A percentile compares a stretch with the other conserved stretches of the same genome.
Conservation (phyloP, 2,888 invertebrate species). For the Scaptomyza parva region DNA sequence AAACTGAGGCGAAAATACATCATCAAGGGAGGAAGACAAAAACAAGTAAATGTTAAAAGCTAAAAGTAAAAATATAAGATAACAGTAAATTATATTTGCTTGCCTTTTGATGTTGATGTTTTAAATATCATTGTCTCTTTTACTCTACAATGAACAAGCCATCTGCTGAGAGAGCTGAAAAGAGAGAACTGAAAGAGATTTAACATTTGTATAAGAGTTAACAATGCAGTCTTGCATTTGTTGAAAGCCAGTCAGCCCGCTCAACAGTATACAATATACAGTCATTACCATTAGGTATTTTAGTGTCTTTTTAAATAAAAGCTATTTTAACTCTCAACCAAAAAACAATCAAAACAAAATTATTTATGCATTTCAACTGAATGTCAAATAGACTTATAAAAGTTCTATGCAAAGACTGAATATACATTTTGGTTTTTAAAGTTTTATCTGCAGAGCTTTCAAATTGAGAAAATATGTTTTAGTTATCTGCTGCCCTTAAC, state of each 20-base stretch:
- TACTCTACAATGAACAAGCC: background rate
- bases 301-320: no score
- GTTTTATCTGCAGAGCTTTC: background rate
- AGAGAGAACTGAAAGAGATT: background rate
- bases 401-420: background rate
- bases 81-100: no score
- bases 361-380: background rate
- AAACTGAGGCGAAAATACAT: background rate
- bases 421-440: background rate
- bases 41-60: no score
- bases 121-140: background rate
- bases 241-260: no score
- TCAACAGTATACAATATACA: no score
- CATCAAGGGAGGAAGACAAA: background rate
- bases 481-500: background rate
- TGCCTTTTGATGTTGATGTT: background rate
- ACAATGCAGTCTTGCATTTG: no score
- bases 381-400: background rate
- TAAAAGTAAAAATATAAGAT: no score
- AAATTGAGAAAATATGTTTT: constrained; percentile 5
- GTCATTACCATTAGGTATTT: no score
- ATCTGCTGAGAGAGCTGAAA: background rate
- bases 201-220: no score
- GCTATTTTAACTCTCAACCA: no score
- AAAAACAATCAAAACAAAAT: no score